phyloP scores from a whole-genome alignment of 1,140 invertebrate genomes.

The Pectinophora gossypiella region DNA sequence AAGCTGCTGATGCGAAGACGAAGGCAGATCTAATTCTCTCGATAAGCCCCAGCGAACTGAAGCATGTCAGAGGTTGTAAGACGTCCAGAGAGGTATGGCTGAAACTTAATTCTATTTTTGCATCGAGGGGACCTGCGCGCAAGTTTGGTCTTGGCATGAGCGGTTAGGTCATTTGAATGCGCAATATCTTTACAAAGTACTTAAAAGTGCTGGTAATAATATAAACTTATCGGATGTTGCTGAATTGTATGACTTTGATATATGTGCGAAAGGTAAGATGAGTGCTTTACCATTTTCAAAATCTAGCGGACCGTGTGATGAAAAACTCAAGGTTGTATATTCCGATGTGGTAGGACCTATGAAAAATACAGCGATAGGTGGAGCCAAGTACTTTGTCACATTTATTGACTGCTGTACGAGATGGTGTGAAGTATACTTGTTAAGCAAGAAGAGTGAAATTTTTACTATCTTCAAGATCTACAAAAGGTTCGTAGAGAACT shows the following conservation, averaged over 20 bases:
- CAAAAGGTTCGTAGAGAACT: conserved; percentile 29
- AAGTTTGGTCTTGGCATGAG: conserved; percentile 7
- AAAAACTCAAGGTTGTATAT: conserved; percentile 19
- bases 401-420: conserved; percentile 41
- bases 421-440: conserved; percentile 30
- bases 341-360: conserved; percentile 59
- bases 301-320: not conserved
- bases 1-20: not conserved
- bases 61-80: not conserved
- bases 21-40: conserved; percentile 1
- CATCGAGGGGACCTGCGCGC: conserved; percentile 1
- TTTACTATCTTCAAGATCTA: conserved; percentile 35
- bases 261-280: not conserved
- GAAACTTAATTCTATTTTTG: conserved; percentile 1
- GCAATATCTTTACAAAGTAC: not conserved
- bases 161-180: conserved; percentile 12
- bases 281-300: not conserved
- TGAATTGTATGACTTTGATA: conserved; percentile 3
- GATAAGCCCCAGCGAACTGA: conserved; percentile 1
- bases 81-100: conserved; percentile 1
- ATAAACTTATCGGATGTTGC: not conserved
- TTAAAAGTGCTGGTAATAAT: not conserved
- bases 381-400: conserved; percentile 41
- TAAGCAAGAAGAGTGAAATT: conserved; percentile 36
- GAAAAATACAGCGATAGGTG: conserved; percentile 26